These are phyloP conservation scores for Diplolepis rosae DNA, from an alignment of 2,888 invertebrate species.

Conservation along the genomic window DNA sequence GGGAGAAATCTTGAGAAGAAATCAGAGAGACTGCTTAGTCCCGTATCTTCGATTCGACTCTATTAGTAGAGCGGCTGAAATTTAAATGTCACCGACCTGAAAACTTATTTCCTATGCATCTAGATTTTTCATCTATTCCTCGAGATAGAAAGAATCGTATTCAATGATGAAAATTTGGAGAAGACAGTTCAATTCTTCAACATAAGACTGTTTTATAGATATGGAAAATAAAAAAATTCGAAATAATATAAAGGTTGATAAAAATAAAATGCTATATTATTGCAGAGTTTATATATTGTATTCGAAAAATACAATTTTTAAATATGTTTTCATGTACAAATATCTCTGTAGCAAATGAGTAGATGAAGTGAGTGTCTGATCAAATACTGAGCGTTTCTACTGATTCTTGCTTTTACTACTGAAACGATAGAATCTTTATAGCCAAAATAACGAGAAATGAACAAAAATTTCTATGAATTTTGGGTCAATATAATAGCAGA, in stretches of 20 bases:
- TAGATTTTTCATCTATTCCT: background rate
- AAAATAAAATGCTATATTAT: no score
- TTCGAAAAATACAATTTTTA: no score
- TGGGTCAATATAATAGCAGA: no score
- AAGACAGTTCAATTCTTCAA: background rate
- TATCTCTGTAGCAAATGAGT: no score
- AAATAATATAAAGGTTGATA: no score
- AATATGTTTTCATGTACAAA: no score
- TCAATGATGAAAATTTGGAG: background rate
- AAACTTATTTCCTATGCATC: conserved; percentile 5
- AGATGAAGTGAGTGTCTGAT: no score
- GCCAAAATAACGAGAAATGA: no score
- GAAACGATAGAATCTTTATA: background rate
- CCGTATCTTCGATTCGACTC: conserved; percentile 12
- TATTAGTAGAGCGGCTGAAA: background rate
- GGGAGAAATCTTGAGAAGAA: background rate
- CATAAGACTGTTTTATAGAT: background rate
- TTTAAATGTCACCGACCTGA: conserved; percentile 2
- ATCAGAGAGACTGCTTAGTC: conserved; percentile 13
- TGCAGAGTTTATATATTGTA: no score
- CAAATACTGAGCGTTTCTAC: background rate
- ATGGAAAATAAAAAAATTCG: no score
- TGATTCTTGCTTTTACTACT: background rate
- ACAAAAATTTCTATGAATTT: no score
- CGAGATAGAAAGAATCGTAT: background rate